Evolutionary conservation across 2,888 invertebrate genomes (phyloP).

Genomic region (Apodemia mormo): DNA sequence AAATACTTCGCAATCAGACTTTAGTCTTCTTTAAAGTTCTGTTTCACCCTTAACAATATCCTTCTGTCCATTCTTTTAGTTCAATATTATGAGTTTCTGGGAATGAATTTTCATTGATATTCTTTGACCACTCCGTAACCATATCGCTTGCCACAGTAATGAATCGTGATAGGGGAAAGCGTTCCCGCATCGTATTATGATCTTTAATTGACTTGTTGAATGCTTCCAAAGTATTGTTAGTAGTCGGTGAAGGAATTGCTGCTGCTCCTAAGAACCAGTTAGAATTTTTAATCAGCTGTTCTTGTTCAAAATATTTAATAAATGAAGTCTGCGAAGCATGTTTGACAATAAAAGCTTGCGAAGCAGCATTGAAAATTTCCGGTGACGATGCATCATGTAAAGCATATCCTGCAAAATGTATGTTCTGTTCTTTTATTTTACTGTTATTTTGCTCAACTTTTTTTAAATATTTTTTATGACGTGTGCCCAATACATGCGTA

Average conservation of each 20-base stretch:
- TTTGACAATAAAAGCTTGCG: constrained; percentile 1
- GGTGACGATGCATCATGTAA: background rate
- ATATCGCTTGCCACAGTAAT: background rate
- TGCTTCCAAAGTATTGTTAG: constrained; percentile 3
- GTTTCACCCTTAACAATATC: background rate
- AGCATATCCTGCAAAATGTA: background rate
- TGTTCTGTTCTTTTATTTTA: background rate
- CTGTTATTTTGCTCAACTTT: background rate
- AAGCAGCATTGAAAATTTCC: background rate
- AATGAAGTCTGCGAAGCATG: background rate
- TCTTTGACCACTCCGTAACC: background rate
- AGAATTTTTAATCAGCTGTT: background rate
- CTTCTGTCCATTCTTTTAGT: background rate
- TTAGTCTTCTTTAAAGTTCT: background rate
- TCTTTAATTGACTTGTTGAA: background rate
- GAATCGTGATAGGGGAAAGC: background rate
- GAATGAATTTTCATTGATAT: background rate
- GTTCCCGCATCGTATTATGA: background rate
- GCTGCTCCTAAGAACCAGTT: constrained; percentile 3
- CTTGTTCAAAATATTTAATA: constrained; percentile 1
- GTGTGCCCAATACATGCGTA: constrained; percentile 30
- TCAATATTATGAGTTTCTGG: too few relatives aligned
- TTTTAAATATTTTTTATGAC: constrained; percentile 28
- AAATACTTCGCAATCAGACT: background rate
- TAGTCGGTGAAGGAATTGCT: constrained; percentile 3